Evolutionary conservation across 1,140 invertebrate species (phyloP).

Genomic region (Tetragonula clypearis): DNA sequence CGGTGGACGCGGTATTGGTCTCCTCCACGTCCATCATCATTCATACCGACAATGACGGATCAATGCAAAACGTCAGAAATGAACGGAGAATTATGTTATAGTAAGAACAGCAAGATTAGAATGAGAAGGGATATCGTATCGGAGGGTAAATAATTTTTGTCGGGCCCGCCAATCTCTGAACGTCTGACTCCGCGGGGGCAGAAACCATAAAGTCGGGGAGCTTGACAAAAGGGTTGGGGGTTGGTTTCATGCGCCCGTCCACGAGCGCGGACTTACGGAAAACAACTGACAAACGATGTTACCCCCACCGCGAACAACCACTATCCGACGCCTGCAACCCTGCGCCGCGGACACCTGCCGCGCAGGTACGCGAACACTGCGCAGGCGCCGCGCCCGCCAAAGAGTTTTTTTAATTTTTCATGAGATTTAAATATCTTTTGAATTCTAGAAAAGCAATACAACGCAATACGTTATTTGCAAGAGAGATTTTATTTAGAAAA

Average conservation of each 20-base stretch:
- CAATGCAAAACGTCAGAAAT: conserved; percentile 39
- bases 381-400: conserved; percentile 54
- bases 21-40: conserved; percentile 80
- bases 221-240: conserved; percentile 64
- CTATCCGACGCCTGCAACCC: conserved; percentile 69
- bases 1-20: conserved; percentile 78
- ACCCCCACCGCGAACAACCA: conserved; percentile 66
- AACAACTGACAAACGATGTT: conserved; percentile 77
- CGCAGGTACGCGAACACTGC: conserved; percentile 32
- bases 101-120: conserved; percentile 32
- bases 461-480: background rate
- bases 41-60: conserved; percentile 72
- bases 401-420: background rate
- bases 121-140: conserved; percentile 1
- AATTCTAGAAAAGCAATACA: background rate
- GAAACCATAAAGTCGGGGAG: conserved; percentile 55
- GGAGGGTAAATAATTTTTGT: conserved; percentile 29
- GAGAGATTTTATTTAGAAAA: background rate
- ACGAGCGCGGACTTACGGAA: conserved; percentile 79
- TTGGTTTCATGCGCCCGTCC: conserved; percentile 76
- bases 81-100: conserved; percentile 36
- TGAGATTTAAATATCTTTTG: background rate
- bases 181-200: conserved; percentile 44
- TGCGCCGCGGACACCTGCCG: conserved; percentile 68
- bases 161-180: conserved; percentile 40